Evolutionary conservation across 2,113 vertebrate species (phyloP).

Genomic region (Oreochromis tanganicae): DNA sequence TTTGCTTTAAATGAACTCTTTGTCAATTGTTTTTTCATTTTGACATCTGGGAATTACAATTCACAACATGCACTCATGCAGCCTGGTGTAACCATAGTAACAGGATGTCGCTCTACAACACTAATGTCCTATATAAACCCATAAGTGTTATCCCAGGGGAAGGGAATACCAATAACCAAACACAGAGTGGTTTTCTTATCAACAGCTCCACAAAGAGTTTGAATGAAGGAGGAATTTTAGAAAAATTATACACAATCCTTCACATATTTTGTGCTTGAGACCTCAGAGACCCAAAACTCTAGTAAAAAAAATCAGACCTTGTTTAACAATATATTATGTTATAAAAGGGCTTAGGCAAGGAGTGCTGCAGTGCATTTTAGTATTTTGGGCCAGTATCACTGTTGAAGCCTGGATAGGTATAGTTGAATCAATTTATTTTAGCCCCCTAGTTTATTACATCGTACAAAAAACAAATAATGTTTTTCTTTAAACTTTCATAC

Average conservation of each 20-base stretch:
- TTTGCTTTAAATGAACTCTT: not conserved
- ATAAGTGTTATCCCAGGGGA: not conserved
- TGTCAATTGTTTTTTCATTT: not conserved
- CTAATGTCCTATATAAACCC: not conserved
- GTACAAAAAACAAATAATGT: not conserved
- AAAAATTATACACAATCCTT: not conserved
- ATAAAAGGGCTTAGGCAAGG: not conserved
- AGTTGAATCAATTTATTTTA: not conserved
- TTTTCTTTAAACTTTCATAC: not conserved
- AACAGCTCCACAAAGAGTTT: not conserved
- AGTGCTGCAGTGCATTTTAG: not conserved
- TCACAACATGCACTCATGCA: not conserved
- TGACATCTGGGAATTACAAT: slow-evolving; percentile 11
- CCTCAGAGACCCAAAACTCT: not conserved
- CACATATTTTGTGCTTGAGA: not conserved
- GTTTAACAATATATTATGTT: not conserved
- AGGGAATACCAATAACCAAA: not conserved
- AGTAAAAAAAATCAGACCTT: not conserved
- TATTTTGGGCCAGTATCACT: not conserved
- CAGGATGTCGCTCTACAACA: not conserved
- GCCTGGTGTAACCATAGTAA: slow-evolving; percentile 33
- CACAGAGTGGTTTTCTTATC: not conserved
- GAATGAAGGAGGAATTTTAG: not conserved
- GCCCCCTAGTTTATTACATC: not conserved
- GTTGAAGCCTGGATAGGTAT: not conserved